Evolutionary conservation across 2,888 invertebrate species (phyloP).

Genomic region (Dynastes maya): DNA sequence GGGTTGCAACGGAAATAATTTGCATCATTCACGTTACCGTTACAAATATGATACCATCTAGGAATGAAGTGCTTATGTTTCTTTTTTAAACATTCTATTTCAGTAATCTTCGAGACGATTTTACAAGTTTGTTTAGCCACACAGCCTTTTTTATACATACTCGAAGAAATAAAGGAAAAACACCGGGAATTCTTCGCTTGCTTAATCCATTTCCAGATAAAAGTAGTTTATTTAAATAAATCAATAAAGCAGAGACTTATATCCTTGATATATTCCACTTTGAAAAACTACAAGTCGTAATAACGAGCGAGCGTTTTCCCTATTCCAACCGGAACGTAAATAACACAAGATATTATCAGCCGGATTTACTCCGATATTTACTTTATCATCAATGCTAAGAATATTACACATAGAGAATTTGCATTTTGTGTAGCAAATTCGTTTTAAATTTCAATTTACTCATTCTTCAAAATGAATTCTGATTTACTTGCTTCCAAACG

Average conservation of each 20-base stretch:
- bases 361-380: neutral
- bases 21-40: too few relatives aligned
- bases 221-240: conserved; percentile 36
- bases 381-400: neutral
- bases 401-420: neutral
- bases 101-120: neutral
- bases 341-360: conserved; percentile 10
- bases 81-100: neutral
- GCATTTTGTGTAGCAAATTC: neutral
- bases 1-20: too few relatives aligned
- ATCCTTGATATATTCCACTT: conserved; percentile 13
- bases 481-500: too few relatives aligned
- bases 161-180: neutral
- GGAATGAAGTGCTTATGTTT: too few relatives aligned
- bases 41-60: too few relatives aligned
- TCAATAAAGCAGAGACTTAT: conserved; percentile 26
- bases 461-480: neutral
- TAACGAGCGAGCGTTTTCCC: neutral
- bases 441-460: conserved; percentile 1
- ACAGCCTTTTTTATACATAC: neutral
- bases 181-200: neutral
- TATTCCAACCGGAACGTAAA: conserved; percentile 6
- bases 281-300: conserved; percentile 11
- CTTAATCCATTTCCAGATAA: conserved; percentile 12
- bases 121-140: neutral